These are phyloP conservation scores for Mesembrinibis cayennensis DNA, from an alignment of 2,113 vertebrate genomes.

Conservation along the genomic window DNA sequence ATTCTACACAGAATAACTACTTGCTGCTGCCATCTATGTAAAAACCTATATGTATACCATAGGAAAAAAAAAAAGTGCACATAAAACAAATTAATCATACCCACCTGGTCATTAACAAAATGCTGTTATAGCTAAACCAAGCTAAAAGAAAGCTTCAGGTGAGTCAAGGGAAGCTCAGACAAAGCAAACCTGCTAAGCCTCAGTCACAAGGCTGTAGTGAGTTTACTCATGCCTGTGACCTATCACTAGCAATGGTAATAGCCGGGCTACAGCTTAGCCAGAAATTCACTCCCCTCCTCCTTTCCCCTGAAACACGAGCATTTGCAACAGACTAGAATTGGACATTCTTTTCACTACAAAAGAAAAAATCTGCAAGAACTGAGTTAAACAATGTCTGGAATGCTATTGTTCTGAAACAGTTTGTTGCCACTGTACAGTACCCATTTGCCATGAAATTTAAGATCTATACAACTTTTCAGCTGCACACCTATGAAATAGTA, in stretches of 20 bases:
- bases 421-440: neutral
- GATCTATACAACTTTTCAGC: neutral
- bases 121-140: neutral
- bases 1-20: neutral
- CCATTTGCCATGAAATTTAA: neutral
- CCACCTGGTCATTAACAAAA: neutral
- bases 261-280: neutral
- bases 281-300: neutral
- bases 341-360: neutral
- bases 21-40: rapidly evolving
- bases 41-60: neutral
- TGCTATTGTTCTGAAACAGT: neutral
- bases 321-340: neutral
- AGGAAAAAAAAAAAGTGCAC: neutral
- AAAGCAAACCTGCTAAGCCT: neutral
- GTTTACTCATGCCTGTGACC: neutral
- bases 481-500: neutral
- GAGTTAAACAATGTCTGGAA: neutral
- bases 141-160: neutral
- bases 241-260: neutral
- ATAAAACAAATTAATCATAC: neutral
- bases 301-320: neutral
- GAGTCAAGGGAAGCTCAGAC: neutral
- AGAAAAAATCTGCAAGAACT: neutral
- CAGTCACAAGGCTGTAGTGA: neutral